A percentile compares a stretch with the other conserved stretches of the same genome.
phyloP scores from a whole-genome alignment of 53 echinoderm and acorn worm species.

The Pentamera pediparva region DNA sequence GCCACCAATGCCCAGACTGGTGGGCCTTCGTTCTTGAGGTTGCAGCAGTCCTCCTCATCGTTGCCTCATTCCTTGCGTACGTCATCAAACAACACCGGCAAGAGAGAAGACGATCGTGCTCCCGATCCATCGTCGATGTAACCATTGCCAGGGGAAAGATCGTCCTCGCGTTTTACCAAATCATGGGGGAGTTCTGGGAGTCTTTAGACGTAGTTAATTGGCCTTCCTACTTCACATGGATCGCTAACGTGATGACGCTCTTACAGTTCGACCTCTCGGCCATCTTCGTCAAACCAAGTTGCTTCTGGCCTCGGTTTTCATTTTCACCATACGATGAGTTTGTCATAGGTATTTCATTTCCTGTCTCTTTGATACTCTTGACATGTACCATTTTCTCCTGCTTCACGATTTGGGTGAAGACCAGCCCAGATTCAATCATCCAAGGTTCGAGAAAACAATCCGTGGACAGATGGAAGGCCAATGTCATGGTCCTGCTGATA shows the following conservation, averaged over 20 bases:
- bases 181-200: constrained; percentile 31
- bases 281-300: constrained; percentile 9
- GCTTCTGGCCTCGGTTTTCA: background rate
- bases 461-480: background rate
- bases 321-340: constrained; percentile 6
- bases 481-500: background rate
- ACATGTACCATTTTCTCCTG: background rate
- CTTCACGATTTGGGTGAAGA: background rate
- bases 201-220: constrained; percentile 4
- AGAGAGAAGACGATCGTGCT: background rate
- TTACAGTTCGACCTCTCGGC: background rate
- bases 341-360: constrained; percentile 8
- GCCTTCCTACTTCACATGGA: background rate
- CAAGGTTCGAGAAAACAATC: too few relatives aligned
- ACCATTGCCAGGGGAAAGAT: constrained; percentile 25
- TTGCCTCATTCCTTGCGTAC: background rate
- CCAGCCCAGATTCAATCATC: too few relatives aligned
- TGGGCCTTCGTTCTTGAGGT: constrained; percentile 5
- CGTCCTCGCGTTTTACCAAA: constrained; percentile 38
- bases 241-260: background rate
- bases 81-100: background rate
- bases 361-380: background rate
- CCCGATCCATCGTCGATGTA: constrained; percentile 1
- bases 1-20: constrained; percentile 1
- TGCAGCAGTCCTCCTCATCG: background rate